Percentiles rank a stretch among this genome's conserved stretches.
These are phyloP conservation scores for Sinodicranocentrus sp. DNA, from an alignment of 2,888 invertebrate species.

Conservation along the genomic window DNA sequence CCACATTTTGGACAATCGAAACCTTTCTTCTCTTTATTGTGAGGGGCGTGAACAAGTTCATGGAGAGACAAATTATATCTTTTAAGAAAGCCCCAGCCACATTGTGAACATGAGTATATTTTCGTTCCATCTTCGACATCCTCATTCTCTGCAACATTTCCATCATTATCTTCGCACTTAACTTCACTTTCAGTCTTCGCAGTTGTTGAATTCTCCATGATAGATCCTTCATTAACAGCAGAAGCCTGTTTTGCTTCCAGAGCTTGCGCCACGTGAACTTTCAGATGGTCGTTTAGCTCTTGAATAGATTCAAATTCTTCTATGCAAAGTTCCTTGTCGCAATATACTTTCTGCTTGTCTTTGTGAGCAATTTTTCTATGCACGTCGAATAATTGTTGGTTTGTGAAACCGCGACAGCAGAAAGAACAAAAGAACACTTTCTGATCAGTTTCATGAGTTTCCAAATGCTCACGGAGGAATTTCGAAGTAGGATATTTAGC, in stretches of 20 bases:
- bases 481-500: neutral
- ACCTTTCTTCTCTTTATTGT: neutral
- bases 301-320: neutral
- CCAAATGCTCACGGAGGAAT: constrained; percentile 6
- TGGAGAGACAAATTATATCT: neutral
- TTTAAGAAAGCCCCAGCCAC: neutral
- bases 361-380: constrained; percentile 21
- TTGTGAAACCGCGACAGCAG: constrained; percentile 21
- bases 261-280: neutral
- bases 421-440: constrained; percentile 21
- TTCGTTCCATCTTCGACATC: neutral
- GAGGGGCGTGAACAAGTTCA: constrained; percentile 12
- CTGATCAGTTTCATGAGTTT: constrained; percentile 13
- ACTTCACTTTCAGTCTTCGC: too few relatives aligned
- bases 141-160: too few relatives aligned
- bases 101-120: neutral
- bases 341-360: neutral
- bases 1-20: constrained; percentile 25
- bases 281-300: constrained; percentile 1
- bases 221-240: too few relatives aligned
- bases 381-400: constrained; percentile 24
- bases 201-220: too few relatives aligned
- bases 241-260: neutral
- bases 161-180: too few relatives aligned
- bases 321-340: neutral